These are phyloP conservation scores for Aurelia aurita complex sp. Pacific DNA, from an alignment of 30 jellyfish, hydroid and myxozoan species.

Conservation along the genomic window DNA sequence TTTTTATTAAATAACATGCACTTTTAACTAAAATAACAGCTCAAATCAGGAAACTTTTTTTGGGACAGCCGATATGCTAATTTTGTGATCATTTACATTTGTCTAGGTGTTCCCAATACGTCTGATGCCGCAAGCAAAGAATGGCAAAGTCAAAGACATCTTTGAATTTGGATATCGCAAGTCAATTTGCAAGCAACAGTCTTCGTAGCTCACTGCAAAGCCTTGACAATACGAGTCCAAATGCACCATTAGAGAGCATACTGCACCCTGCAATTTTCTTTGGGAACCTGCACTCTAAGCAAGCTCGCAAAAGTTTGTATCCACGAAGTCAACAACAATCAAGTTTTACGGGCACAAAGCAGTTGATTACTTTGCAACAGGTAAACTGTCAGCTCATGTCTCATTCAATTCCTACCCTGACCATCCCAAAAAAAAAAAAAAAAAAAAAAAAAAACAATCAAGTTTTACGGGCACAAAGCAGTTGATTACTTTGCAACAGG, in stretches of 20 bases:
- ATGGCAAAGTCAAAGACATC: neutral
- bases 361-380: conserved; percentile 56
- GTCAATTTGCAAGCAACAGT: conserved; percentile 40
- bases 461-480: conserved; percentile 30
- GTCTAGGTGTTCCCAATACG: too few relatives aligned
- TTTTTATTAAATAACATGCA: too few relatives aligned
- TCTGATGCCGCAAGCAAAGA: too few relatives aligned
- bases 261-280: conserved; percentile 62
- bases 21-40: too few relatives aligned
- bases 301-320: conserved; percentile 53
- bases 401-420: too few relatives aligned
- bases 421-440: too few relatives aligned
- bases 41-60: too few relatives aligned
- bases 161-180: neutral
- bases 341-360: conserved; percentile 22
- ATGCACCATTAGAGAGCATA: conserved; percentile 48
- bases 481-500: conserved; percentile 61
- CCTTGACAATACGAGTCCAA: conserved; percentile 32
- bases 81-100: too few relatives aligned
- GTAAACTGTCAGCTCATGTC: neutral
- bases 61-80: too few relatives aligned
- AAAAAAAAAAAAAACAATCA: too few relatives aligned
- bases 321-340: conserved; percentile 40
- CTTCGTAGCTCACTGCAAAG: conserved; percentile 73
- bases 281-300: conserved; percentile 63